Percentiles rank a stretch among this genome's conserved stretches.
Conservation (phyloP, 2,797 vertebrate species). For the Lagothrix lagotricha region DNA sequence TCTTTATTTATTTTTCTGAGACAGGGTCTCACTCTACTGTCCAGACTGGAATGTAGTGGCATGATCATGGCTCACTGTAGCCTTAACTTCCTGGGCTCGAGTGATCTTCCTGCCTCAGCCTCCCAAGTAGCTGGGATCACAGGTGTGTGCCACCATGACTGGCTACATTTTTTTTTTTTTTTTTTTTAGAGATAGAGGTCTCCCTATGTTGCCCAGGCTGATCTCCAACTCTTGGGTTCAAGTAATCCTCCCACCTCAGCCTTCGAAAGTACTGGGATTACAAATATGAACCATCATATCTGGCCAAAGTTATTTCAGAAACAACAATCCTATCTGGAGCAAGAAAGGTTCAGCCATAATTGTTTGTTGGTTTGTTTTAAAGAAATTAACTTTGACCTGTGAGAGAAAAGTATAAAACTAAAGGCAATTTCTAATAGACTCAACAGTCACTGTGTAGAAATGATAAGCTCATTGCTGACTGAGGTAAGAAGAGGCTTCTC, state of each 20-base stretch:
- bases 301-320: neutral
- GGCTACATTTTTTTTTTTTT: neutral
- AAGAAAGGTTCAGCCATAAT: neutral
- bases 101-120: neutral
- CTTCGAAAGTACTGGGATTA: no score
- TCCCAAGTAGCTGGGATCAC: neutral
- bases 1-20: neutral
- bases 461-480: neutral
- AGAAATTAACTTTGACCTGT: neutral
- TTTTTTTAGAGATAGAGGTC: neutral
- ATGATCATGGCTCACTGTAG: neutral
- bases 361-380: neutral
- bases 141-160: neutral
- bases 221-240: neutral
- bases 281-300: neutral
- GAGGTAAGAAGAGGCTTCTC: neutral
- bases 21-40: neutral
- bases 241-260: no score
- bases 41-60: neutral
- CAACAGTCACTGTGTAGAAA: neutral
- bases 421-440: neutral
- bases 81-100: neutral
- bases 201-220: neutral
- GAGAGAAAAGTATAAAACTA: neutral
- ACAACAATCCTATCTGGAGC: neutral